Evolutionary conservation across 53 echinoderm and acorn worm genomes (phyloP).

Genomic region (Echinometra lucunter): DNA sequence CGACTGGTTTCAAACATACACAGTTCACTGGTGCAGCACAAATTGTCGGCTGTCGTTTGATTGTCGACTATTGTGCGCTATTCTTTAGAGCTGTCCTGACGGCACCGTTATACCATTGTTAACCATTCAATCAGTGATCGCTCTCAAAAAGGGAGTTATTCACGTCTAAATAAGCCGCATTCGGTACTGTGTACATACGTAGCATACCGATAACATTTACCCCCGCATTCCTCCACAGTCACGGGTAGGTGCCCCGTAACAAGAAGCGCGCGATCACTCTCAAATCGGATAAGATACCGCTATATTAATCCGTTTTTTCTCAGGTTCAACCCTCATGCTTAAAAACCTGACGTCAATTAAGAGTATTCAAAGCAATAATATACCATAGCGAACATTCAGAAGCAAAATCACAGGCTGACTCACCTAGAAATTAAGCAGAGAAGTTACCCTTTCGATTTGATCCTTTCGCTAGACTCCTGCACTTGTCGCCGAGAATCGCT

Average conservation of each 20-base stretch:
- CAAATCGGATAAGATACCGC: not conserved
- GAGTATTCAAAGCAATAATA: not conserved
- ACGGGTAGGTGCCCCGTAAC: not conserved
- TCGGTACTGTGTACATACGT: slow-evolving; percentile 57
- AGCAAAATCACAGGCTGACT: not conserved
- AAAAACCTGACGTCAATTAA: not conserved
- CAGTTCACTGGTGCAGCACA: slow-evolving; percentile 19
- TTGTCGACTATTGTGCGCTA: slow-evolving; percentile 8
- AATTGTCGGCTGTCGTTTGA: slow-evolving; percentile 63
- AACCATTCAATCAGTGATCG: not conserved
- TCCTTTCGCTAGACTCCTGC: slow-evolving; percentile 12
- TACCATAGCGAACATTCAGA: not conserved
- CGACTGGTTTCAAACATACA: not conserved
- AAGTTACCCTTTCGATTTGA: not conserved
- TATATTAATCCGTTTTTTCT: not conserved
- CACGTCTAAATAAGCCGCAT: slow-evolving; percentile 47
- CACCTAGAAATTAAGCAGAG: slow-evolving; percentile 52
- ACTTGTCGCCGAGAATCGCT: not conserved
- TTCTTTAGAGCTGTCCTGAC: slow-evolving; percentile 48
- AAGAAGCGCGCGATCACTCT: not conserved
- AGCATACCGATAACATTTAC: slow-evolving; percentile 60
- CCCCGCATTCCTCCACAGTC: not conserved
- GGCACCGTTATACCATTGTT: slow-evolving; percentile 45
- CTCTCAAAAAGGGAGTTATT: slow-evolving; percentile 49
- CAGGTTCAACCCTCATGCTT: not conserved